Base-by-base conservation (phyloP, 2,797 vertebrate species). In the Lindbergichthys nudifrons region DNA sequence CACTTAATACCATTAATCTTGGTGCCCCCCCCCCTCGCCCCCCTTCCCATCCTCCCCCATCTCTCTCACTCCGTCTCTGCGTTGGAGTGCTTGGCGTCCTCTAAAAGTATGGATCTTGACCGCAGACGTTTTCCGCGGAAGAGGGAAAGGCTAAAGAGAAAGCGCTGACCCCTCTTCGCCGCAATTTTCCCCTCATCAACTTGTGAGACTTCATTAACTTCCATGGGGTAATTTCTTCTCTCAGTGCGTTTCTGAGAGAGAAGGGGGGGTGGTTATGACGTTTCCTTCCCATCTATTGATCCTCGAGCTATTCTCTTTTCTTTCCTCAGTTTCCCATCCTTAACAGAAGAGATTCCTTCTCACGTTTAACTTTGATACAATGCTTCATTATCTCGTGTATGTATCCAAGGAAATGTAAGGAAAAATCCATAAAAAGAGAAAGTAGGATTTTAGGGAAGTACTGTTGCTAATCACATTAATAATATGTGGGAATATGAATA, bases 201-300 rank as follows among this genome's bases (percentile, higher is more conserved):
- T 92, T 90, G 91, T 88, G 92, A 92, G 88, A 94, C 93, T 94
- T 94, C 94, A 94, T 94, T 95, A 95, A 94, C 94, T 95, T 93
- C 87, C 82, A 84, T 51, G 61, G 89, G 92, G 91, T 92, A 93
- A 94, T 94, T 95, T 92, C 85, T 84, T 90, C 85, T 86, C 73
- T 90, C 83, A 85, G 73, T 83, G 87, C 82, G 45, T 90, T 91
- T 87, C 75, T 70, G 70, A 75, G 32, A 36, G 78, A 71, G 54
- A 23, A 10, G n/a, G n/a, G n/a, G n/a, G n/a, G n/a, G n/a, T 47
- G 13, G 74, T 74, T 75, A 79, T 83, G 87, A 85, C 61, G 59
- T 77, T 59, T 80, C 77, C 56, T 59, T 73, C 77, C 56, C 59
- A 51, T 54, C 69, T 60, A 41, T 77, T 66, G 42, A 26, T 52